Conservation (phyloP, 2,888 invertebrate species). For the Papilio elwesi region DNA sequence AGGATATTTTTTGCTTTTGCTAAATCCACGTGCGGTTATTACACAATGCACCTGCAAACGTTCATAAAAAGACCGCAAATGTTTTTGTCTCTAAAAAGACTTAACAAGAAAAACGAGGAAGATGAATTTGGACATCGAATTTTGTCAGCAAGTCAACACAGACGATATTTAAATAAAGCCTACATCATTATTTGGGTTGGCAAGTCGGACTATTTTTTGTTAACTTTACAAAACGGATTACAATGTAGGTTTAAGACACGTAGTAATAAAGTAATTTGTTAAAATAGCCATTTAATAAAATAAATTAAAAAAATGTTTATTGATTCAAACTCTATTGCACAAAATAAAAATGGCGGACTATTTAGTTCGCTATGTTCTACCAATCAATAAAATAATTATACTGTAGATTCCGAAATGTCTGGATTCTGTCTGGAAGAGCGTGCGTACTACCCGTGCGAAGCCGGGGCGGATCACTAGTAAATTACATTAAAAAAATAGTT, state of each 20-base stretch:
- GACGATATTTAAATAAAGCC: conserved; percentile 71
- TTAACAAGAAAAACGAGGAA: conserved; percentile 68
- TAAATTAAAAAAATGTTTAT: too few species aligned
- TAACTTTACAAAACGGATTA: conserved; percentile 29
- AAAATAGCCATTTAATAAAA: too few species aligned
- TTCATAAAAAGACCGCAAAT: conserved; percentile 34
- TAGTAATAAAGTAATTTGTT: too few species aligned
- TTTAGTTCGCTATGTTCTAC: too few species aligned
- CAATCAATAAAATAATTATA: too few species aligned
- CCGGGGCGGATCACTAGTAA: too few species aligned
- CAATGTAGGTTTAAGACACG: background rate
- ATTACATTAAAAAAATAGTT: too few species aligned
- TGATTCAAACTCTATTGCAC: too few species aligned
- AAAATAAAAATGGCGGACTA: too few species aligned
- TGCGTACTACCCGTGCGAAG: too few species aligned
- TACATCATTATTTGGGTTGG: conserved; percentile 75
- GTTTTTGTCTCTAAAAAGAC: conserved; percentile 60
- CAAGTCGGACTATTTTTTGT: conserved; percentile 44
- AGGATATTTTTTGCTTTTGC: background rate
- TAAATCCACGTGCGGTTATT: conserved; percentile 4
- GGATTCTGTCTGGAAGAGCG: too few species aligned
- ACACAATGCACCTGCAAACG: conserved; percentile 39
- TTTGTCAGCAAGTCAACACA: conserved; percentile 73
- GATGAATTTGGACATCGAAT: conserved; percentile 70
- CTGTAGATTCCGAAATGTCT: too few species aligned